A percentile compares a stretch with the other conserved stretches of the same genome.
Evolutionary conservation across 2,888 invertebrate genomes (phyloP).

Genomic region (Xanthia icteritia): DNA sequence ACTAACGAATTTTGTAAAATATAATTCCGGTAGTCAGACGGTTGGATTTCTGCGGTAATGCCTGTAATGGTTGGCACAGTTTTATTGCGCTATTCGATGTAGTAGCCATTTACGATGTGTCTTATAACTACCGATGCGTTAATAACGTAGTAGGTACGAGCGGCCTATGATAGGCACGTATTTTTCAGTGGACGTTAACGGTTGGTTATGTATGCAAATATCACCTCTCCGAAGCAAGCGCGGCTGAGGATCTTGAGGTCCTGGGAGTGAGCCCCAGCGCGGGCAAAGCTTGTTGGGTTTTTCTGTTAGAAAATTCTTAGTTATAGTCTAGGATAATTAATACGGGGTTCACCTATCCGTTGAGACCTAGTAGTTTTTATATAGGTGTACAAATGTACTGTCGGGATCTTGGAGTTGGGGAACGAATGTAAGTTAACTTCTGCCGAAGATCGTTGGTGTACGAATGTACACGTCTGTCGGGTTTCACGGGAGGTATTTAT

Average conservation of each 20-base stretch:
- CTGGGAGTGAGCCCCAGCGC: constrained; percentile 54
- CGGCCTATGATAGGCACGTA: not conserved
- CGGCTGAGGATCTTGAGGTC: constrained; percentile 59
- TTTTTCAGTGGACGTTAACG: constrained; percentile 1
- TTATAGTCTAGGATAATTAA: constrained; percentile 42
- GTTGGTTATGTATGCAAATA: constrained; percentile 45
- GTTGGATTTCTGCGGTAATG: not conserved
- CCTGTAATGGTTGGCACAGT: not conserved
- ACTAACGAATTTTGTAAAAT: not conserved
- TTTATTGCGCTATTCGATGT: not conserved
- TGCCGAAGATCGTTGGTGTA: not conserved
- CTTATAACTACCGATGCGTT: constrained; percentile 3
- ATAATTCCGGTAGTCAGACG: not conserved
- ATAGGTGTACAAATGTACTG: not conserved
- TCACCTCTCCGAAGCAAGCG: constrained; percentile 61
- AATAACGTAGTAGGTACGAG: not conserved
- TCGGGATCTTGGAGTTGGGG: not conserved
- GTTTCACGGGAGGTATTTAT: not conserved
- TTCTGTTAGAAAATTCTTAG: constrained; percentile 63
- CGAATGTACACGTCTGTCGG: not conserved
- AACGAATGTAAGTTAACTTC: not conserved
- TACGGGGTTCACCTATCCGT: constrained; percentile 6
- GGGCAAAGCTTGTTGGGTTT: constrained; percentile 57
- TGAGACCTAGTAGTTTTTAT: constrained; percentile 5
- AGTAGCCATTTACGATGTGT: not conserved